phyloP scores from a whole-genome alignment of 2,888 invertebrate genomes.

The Tetranychus truncatus region DNA sequence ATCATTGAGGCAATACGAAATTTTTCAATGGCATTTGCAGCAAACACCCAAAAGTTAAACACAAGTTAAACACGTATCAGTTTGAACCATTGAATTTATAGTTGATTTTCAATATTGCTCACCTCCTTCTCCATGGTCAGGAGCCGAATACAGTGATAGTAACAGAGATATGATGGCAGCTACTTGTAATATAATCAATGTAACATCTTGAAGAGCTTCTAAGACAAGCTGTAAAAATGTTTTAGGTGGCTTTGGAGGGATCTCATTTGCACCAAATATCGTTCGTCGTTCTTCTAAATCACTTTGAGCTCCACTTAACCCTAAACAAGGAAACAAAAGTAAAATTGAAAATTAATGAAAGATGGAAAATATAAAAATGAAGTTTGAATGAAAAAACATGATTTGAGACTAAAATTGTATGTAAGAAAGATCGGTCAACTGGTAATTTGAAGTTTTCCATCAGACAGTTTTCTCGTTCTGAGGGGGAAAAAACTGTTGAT shows the following conservation, averaged over 20 bases:
- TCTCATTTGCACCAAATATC: constrained; percentile 93
- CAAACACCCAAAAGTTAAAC: too few species aligned
- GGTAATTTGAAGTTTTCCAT: neutral
- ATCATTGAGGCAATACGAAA: too few species aligned
- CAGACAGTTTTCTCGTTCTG: neutral
- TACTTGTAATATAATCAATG: constrained; percentile 93
- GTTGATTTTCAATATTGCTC: neutral
- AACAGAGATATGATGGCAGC: constrained; percentile 94
- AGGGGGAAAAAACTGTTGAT: neutral
- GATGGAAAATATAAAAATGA: too few species aligned
- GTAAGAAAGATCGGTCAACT: neutral
- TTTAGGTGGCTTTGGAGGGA: constrained; percentile 98
- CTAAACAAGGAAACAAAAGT: constrained; percentile 40
- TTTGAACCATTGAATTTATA: constrained; percentile 25
- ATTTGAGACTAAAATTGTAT: neutral
- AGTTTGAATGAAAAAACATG: too few species aligned
- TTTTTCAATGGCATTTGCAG: too few species aligned
- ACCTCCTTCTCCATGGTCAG: constrained; percentile 21
- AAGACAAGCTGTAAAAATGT: constrained; percentile 93
- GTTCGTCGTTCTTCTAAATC: constrained; percentile 82
- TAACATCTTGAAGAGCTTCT: constrained; percentile 98
- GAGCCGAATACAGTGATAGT: constrained; percentile 47
- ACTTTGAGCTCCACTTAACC: constrained; percentile 71
- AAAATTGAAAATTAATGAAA: neutral
- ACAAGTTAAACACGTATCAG: too few species aligned